phyloP scores from a whole-genome alignment of 2,888 invertebrate genomes.

The Tenthredo livida region DNA sequence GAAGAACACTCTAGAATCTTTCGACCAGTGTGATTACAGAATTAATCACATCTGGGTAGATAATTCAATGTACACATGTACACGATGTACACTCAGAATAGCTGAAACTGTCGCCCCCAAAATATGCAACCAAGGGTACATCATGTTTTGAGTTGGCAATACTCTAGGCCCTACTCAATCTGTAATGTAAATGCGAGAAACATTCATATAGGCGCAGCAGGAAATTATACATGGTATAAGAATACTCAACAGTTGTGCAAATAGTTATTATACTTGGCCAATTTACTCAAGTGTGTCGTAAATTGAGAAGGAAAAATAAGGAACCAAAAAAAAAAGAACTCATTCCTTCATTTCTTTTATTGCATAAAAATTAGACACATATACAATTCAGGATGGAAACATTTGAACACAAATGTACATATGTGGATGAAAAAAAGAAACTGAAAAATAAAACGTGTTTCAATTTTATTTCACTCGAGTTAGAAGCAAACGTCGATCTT shows the following conservation, averaged over 20 bases:
- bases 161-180: too few relatives aligned
- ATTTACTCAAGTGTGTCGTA: background rate
- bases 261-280: background rate
- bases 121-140: too few relatives aligned
- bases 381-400: background rate
- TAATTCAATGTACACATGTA: too few relatives aligned
- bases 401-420: background rate
- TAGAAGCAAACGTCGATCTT: background rate
- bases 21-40: too few relatives aligned
- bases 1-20: too few relatives aligned
- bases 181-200: background rate
- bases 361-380: background rate
- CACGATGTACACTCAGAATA: too few relatives aligned
- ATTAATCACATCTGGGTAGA: too few relatives aligned
- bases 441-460: background rate
- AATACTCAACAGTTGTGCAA: background rate
- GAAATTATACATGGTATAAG: background rate
- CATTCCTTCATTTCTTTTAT: background rate
- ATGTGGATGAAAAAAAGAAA: background rate
- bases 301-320: background rate
- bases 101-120: too few relatives aligned
- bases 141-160: too few relatives aligned
- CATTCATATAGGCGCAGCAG: background rate
- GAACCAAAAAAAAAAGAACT: background rate
- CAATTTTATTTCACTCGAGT: background rate